Evolutionary conservation across 1,140 invertebrate species (phyloP).

Genomic region (Chironomus tepperi): DNA sequence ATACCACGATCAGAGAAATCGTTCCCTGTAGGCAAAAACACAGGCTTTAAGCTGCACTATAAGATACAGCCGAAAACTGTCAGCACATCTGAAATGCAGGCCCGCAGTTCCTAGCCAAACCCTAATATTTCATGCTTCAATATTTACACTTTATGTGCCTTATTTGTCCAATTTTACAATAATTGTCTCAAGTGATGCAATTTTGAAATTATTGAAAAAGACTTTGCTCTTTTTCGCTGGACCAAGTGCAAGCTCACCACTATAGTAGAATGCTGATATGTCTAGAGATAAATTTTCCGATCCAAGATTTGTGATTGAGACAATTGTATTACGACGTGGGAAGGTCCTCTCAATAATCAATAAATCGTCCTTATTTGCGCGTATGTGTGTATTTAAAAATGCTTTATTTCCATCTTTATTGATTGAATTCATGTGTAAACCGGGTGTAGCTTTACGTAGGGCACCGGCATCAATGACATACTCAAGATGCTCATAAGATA

Average conservation of each 20-base stretch:
- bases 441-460: constrained; percentile 49
- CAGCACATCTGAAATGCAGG: too few species aligned
- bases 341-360: constrained; percentile 65
- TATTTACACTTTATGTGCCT: constrained; percentile 27
- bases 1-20: too few species aligned
- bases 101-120: too few species aligned
- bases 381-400: constrained; percentile 52
- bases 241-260: constrained; percentile 58
- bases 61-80: too few species aligned
- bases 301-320: constrained; percentile 62
- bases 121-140: too few species aligned
- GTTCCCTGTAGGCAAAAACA: too few species aligned
- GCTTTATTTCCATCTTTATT: constrained; percentile 50
- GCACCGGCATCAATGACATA: constrained; percentile 47
- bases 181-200: constrained; percentile 52
- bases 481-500: constrained; percentile 42
- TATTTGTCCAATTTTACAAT: constrained; percentile 61
- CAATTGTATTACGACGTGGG: constrained; percentile 62
- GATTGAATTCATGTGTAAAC: constrained; percentile 59
- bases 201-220: constrained; percentile 55
- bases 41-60: too few species aligned
- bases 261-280: constrained; percentile 63
- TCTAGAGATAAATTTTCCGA: constrained; percentile 49
- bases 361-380: constrained; percentile 51
- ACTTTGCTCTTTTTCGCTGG: constrained; percentile 49